phyloP scores from a whole-genome alignment of 2,888 invertebrate species.

The Dioctria rufipes region DNA sequence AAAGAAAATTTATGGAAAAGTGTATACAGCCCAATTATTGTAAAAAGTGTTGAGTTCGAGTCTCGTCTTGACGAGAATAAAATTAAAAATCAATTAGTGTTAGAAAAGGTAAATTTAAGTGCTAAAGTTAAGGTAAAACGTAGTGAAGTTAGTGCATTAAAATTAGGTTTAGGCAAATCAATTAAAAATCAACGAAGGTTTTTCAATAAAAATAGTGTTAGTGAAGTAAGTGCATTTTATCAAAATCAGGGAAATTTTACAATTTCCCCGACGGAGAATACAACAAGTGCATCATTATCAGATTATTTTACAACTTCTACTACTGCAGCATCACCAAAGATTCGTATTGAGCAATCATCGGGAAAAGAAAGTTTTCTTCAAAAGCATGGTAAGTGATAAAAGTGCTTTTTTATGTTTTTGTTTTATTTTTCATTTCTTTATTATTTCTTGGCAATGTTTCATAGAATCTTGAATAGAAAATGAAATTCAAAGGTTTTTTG shows the following conservation, averaged over 20 bases:
- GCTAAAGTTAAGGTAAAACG: slow-evolving; percentile 40
- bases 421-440: slow-evolving; percentile 4
- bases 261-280: background rate
- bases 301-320: background rate
- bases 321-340: slow-evolving; percentile 38
- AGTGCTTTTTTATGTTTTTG: too few species aligned
- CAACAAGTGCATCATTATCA: background rate
- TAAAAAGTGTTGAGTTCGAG: slow-evolving; percentile 3
- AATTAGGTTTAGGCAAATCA: background rate
- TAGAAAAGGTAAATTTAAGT: slow-evolving; percentile 27
- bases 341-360: slow-evolving; percentile 6
- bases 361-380: slow-evolving; percentile 63
- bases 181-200: slow-evolving; percentile 14
- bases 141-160: slow-evolving; percentile 39
- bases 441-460: slow-evolving; percentile 22
- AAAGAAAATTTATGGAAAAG: slow-evolving; percentile 14
- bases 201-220: slow-evolving; percentile 23
- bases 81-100: background rate
- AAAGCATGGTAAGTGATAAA: slow-evolving; percentile 69
- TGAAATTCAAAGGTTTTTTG: too few species aligned
- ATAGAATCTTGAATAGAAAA: background rate
- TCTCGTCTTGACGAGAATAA: background rate
- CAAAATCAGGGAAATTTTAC: slow-evolving; percentile 5
- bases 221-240: slow-evolving; percentile 20
- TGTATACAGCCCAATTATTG: slow-evolving; percentile 1